Evolutionary conservation across 1,140 invertebrate genomes (phyloP).

Genomic region (Drosophila ogumai): DNA sequence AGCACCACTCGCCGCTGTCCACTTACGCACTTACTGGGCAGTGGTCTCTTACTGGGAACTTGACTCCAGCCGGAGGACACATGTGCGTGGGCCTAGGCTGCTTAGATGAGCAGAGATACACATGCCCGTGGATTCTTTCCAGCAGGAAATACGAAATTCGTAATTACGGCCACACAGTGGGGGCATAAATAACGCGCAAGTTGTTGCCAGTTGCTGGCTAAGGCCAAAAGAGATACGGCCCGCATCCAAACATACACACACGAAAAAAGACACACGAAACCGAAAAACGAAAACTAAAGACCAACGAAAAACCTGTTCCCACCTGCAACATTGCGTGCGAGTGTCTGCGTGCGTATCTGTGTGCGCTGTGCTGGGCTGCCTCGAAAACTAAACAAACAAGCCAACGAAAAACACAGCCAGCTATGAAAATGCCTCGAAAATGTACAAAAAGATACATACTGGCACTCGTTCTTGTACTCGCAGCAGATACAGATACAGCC

Average conservation of each 20-base stretch:
- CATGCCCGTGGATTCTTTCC: slow-evolving; percentile 19
- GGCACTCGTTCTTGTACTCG: slow-evolving; percentile 22
- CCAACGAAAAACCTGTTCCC: slow-evolving; percentile 74
- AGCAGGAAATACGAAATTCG: slow-evolving; percentile 55
- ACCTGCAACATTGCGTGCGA: slow-evolving; percentile 69
- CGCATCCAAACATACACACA: slow-evolving; percentile 55
- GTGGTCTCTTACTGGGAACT: slow-evolving; percentile 42
- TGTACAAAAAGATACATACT: slow-evolving; percentile 55
- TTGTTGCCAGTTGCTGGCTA: slow-evolving; percentile 8
- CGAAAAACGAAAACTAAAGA: slow-evolving; percentile 24
- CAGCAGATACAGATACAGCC: slow-evolving; percentile 41
- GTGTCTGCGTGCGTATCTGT: slow-evolving; percentile 41
- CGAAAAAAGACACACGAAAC: slow-evolving; percentile 17
- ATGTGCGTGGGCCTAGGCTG: slow-evolving; percentile 43
- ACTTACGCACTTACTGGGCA: slow-evolving; percentile 56
- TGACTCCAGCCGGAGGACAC: slow-evolving; percentile 49
- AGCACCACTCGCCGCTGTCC: slow-evolving; percentile 38
- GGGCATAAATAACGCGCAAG: slow-evolving; percentile 76
- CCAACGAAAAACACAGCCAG: slow-evolving; percentile 77
- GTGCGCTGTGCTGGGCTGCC: slow-evolving; percentile 47
- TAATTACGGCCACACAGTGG: slow-evolving; percentile 78
- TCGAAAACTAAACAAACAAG: slow-evolving; percentile 79
- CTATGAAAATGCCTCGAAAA: slow-evolving; percentile 59
- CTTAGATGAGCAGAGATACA: slow-evolving; percentile 5
- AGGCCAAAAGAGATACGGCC: slow-evolving; percentile 77